phyloP scores from a whole-genome alignment of 2,888 invertebrate species.

The Cyclophora albipunctata region DNA sequence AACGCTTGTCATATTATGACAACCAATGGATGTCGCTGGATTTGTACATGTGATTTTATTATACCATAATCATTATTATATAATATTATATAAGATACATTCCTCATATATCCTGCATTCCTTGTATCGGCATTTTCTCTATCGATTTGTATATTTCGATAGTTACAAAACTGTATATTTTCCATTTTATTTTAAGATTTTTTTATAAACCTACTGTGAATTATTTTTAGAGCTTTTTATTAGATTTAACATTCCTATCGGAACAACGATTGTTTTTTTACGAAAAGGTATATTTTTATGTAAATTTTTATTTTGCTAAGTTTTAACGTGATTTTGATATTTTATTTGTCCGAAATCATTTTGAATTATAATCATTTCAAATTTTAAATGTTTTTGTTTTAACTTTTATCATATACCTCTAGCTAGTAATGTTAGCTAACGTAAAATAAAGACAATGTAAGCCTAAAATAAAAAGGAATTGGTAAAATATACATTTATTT shows the following conservation, averaged over 20 bases:
- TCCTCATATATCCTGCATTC: conserved; percentile 39
- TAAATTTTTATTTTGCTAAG: conserved; percentile 67
- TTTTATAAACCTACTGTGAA: conserved; percentile 31
- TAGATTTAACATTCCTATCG: conserved; percentile 48
- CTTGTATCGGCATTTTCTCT: conserved; percentile 42
- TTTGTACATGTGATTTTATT: conserved; percentile 43
- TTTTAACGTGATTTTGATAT: conserved; percentile 18
- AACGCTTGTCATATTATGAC: too few relatives aligned
- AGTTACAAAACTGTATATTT: conserved; percentile 47
- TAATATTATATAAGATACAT: conserved; percentile 25
- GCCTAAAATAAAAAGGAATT: conserved; percentile 67
- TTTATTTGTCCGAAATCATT: conserved; percentile 28
- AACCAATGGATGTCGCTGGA: conserved; percentile 6
- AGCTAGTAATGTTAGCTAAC: conserved; percentile 44
- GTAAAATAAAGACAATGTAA: conserved; percentile 49
- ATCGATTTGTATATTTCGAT: conserved; percentile 21
- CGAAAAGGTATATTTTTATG: conserved; percentile 49
- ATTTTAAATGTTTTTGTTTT: too few relatives aligned
- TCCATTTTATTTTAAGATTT: conserved; percentile 42
- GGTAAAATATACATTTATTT: conserved; percentile 39
- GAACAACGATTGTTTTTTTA: conserved; percentile 58
- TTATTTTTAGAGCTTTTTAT: conserved; percentile 54
- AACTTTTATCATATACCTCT: conserved; percentile 28
- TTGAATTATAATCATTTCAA: conserved; percentile 17
- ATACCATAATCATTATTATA: conserved; percentile 13